Base-by-base conservation (phyloP, 2,113 vertebrate genomes). In the Apteryx mantelli region DNA sequence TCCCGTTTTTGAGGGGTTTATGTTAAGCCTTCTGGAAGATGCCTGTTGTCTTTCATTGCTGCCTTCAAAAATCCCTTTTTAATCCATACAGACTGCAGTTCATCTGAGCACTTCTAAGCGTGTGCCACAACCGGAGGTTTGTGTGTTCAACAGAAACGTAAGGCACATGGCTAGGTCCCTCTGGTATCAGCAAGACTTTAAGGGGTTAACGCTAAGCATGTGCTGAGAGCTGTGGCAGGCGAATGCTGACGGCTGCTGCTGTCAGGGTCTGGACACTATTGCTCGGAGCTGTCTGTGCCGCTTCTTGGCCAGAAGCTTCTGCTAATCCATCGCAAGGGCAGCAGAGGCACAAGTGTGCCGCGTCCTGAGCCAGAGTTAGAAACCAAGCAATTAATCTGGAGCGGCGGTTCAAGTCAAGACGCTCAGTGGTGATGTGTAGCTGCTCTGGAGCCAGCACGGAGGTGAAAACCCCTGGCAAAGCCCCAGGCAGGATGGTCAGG, bases 311-410 rank as follows among this genome's bases (percentile, higher is more conserved):
- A 76, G 75, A 46, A 46, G 42, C 24, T 82, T 68, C 61, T 91
- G 55, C 46, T 68, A 9, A 32, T 44, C 58, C 65, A 30, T 7
- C 44, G 52, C 63, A 48, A 19, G 11, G 34, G 46, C 56, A 64
- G 70, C 46, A 86, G 63, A 58, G 7, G 3, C 46, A 2, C 8
- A 32, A 22, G 1, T 6, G 3, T 34, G 60, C 11, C 0, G 1
- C 50, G 55, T 8, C 21, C 68, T 40, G 70, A 81, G 65, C 55
- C 44, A 19, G 1, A 44, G 58, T 20, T 42, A 13, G 64, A 42
- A 75, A 26, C 14, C 1, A 1, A 56, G 74, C 19, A 44, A 13
- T 70, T 21, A 56, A 44, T 44, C 28, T 22, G 11, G 55, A 32
- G 25, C 7, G 25, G 8, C 36, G 36, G 70, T 44, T 74, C 21